Evolutionary conservation across 2,888 invertebrate genomes (phyloP).

Genomic region (Drosophila stalkeri): DNA sequence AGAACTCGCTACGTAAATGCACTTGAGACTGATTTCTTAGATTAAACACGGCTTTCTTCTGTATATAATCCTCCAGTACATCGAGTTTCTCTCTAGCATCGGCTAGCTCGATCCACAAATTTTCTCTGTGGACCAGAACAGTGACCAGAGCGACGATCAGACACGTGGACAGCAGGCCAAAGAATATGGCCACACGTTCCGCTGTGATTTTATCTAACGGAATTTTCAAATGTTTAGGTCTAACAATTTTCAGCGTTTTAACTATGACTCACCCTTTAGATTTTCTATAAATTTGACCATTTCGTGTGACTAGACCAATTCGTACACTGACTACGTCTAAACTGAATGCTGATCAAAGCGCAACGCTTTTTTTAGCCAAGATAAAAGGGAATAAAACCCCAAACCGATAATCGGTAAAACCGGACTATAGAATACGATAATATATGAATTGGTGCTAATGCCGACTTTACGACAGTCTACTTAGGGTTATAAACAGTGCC

Average conservation of each 20-base stretch:
- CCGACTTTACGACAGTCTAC: conserved; percentile 61
- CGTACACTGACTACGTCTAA: conserved; percentile 29
- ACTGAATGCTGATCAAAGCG: conserved; percentile 22
- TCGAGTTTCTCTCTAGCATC: conserved; percentile 71
- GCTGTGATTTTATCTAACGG: conserved; percentile 60
- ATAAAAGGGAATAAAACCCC: conserved; percentile 46
- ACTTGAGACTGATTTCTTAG: conserved; percentile 1
- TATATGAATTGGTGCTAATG: conserved; percentile 58
- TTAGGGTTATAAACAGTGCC: conserved; percentile 1
- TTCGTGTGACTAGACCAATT: conserved; percentile 20
- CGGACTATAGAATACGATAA: conserved; percentile 17
- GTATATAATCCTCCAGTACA: conserved; percentile 67
- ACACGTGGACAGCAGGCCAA: conserved; percentile 68
- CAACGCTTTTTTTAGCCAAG: conserved; percentile 17
- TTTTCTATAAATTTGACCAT: conserved; percentile 49
- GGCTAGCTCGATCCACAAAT: conserved; percentile 56
- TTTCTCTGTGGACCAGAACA: conserved; percentile 68
- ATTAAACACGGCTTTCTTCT: conserved; percentile 20
- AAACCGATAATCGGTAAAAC: conserved; percentile 52
- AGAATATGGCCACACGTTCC: conserved; percentile 68
- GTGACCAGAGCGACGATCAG: conserved; percentile 68
- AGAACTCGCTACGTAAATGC: conserved; percentile 3
- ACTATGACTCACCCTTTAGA: conserved; percentile 52
- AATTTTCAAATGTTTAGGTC: neutral
- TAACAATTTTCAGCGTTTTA: neutral